Conservation (phyloP, 2,797 vertebrate genomes). For the Peromyscus attwateri region DNA sequence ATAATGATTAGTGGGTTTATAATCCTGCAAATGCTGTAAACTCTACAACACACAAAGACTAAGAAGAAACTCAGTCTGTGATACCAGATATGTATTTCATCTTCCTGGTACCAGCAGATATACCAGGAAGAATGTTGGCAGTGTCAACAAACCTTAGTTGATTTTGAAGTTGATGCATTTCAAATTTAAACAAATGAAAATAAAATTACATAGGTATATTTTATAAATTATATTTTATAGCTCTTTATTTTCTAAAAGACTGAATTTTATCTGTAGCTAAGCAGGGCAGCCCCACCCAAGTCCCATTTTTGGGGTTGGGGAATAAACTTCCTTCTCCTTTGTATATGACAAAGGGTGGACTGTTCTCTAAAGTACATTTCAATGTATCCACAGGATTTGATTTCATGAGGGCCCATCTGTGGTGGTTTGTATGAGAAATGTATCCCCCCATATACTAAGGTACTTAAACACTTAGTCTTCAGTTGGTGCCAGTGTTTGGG, state of each 20-base stretch:
- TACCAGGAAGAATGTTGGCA: neutral
- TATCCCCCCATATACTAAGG: no score
- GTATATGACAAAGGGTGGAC: rapidly evolving
- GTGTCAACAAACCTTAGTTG: neutral
- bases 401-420: neutral
- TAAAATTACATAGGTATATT: neutral
- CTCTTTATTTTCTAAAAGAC: neutral
- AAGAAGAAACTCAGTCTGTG: neutral
- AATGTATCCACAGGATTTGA: neutral
- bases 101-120: neutral
- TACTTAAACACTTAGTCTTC: neutral
- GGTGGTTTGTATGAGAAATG: neutral
- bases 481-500: neutral
- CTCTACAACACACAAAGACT: neutral
- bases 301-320: neutral
- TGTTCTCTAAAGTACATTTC: neutral
- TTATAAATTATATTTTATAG: neutral
- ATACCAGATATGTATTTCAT: neutral
- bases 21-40: neutral
- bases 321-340: neutral
- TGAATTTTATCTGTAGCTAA: slow-evolving; percentile 21
- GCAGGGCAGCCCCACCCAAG: neutral
- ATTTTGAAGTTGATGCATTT: neutral
- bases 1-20: neutral
- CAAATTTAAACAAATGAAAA: neutral